Evolutionary conservation across 2,113 vertebrate genomes (phyloP), one percentile per base, ranked within the genome.

Genomic region (Regulus satrapa): DNA sequence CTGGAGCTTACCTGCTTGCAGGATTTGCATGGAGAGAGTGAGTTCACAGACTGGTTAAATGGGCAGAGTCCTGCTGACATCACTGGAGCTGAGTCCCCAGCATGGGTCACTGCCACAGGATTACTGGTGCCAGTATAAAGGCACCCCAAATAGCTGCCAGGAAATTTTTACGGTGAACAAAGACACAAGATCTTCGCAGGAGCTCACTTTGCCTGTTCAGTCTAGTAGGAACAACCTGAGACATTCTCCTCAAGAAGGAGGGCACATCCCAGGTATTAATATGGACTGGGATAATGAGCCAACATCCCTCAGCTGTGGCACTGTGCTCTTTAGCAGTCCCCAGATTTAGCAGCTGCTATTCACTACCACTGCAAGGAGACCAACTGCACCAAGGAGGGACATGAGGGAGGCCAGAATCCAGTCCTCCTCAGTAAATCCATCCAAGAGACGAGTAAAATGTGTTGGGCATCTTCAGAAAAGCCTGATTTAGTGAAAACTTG

Each of bases 171-270:
- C 32, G 18, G 14, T 3, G 11, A 88, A 3, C 12, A 51, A 48
- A 64, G 4, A 3, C 10, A 5, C 0, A 0, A 62, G 20, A 0
- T 14, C 29, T 63, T 41, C 18, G 3, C 20, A 48, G 26, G 18
- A 54, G 10, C 25, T 77, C 38, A 12, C 43, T 64, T 45, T 48
- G 8, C 19, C 43, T 18, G 5, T 12, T 43, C 34, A 69, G 10
- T 2, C 25, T 54, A n/a, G n/a, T n/a, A n/a, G 0, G 8, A 52
- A 16, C 0, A 4, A 1, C 16, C 51, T 8, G 18, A 8, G 1
- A 2, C 9, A 45, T 23, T 6, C 12, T 28, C 7, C 21, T 16
- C 5, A 2, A 61, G 9, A 11, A 63, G 4, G 8, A 26, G 2
- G 3, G 24, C 32, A 24, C 1, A 2, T 25, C 10, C 36, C 40